A percentile compares a stretch with the other conserved stretches of the same genome.
phyloP scores from a whole-genome alignment of 2,797 vertebrate species.

The Trichosurus vulpecula region DNA sequence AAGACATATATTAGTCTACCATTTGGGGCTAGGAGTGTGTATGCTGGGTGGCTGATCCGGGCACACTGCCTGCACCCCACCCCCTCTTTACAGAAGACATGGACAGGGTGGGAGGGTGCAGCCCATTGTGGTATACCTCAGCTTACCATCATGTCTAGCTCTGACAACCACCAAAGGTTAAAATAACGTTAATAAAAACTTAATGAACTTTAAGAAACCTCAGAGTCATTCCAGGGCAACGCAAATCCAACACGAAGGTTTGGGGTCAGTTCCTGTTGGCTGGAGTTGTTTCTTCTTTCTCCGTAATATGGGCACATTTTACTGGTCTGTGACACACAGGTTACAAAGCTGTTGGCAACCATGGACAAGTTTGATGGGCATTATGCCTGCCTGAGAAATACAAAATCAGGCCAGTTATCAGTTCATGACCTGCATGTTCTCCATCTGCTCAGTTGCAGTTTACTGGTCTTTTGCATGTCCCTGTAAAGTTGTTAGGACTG shows the following conservation, averaged over 20 bases:
- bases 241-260: slow-evolving; percentile 52
- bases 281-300: slow-evolving; percentile 43
- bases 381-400: neutral
- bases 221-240: slow-evolving; percentile 72
- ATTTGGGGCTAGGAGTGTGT: slow-evolving; percentile 70
- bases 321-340: neutral
- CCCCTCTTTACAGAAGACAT: slow-evolving; percentile 58
- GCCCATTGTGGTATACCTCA: slow-evolving; percentile 79
- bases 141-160: slow-evolving; percentile 74
- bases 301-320: neutral
- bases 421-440: slow-evolving; percentile 30
- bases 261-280: slow-evolving; percentile 47
- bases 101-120: slow-evolving; percentile 65
- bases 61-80: slow-evolving; percentile 56
- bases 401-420: accelerated
- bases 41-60: slow-evolving; percentile 41
- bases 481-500: slow-evolving; percentile 51
- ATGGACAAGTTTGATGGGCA: neutral
- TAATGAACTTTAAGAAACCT: slow-evolving; percentile 75
- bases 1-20: slow-evolving; percentile 65
- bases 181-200: slow-evolving; percentile 79
- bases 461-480: slow-evolving; percentile 31
- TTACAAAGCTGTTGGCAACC: neutral
- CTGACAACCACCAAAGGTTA: slow-evolving; percentile 79
- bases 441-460: slow-evolving; percentile 23